Percentiles rank a stretch among this genome's conserved stretches.
These are phyloP conservation scores for Acrossocheilus fasciatus DNA, from an alignment of 2,797 vertebrate species.

Conservation along the genomic window DNA sequence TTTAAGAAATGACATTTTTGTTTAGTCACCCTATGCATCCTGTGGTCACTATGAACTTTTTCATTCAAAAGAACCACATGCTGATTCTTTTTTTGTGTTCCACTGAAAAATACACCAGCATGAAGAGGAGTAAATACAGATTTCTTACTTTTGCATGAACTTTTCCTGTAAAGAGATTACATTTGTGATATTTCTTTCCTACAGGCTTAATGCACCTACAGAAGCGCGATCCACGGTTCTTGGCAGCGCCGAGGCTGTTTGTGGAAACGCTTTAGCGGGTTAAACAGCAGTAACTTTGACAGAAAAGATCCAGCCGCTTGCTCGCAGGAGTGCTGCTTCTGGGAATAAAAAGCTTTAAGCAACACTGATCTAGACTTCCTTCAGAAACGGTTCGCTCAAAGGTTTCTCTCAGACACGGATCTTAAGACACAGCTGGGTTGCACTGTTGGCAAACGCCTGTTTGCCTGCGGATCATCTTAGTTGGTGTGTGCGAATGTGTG, in stretches of 20 bases:
- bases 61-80: neutral
- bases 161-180: constrained; percentile 5
- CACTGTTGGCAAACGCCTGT: constrained; percentile 24
- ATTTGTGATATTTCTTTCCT: constrained; percentile 20
- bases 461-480: constrained; percentile 11
- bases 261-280: constrained; percentile 20
- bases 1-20: neutral
- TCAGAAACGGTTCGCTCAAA: constrained; percentile 27
- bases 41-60: neutral
- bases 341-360: constrained; percentile 40
- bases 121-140: neutral
- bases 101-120: neutral
- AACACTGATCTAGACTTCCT: constrained; percentile 26
- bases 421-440: constrained; percentile 46
- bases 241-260: neutral
- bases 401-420: constrained; percentile 15
- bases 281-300: constrained; percentile 23
- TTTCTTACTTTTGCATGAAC: neutral
- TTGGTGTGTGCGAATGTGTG: constrained; percentile 43
- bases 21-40: neutral
- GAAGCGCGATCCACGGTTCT: neutral
- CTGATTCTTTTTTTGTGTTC: neutral
- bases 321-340: constrained; percentile 12
- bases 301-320: constrained; percentile 18
- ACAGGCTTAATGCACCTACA: constrained; percentile 3